Percentiles rank a stretch among this genome's conserved stretches.
Evolutionary conservation across 2,888 invertebrate genomes (phyloP).

Genomic region (Ophion slaviceki): DNA sequence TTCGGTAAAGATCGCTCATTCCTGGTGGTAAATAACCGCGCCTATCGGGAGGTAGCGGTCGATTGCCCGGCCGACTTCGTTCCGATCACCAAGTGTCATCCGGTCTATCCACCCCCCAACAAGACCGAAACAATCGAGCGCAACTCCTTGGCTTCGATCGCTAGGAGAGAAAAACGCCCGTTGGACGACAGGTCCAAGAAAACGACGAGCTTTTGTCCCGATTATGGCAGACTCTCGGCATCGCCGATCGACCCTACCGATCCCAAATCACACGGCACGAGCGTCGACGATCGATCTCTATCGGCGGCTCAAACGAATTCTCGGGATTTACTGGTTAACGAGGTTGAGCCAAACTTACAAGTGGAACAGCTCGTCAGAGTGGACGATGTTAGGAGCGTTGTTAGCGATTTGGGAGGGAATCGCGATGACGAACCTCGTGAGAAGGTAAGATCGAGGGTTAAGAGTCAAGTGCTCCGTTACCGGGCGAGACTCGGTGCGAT

Average conservation of each 20-base stretch:
- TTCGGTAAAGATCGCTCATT: conserved; percentile 71
- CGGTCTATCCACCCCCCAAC: conserved; percentile 81
- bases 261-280: conserved; percentile 25
- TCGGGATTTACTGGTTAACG: conserved; percentile 4
- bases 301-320: conserved; percentile 34
- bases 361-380: conserved; percentile 32
- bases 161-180: conserved; percentile 54
- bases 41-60: conserved; percentile 81
- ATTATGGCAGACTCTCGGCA: conserved; percentile 30
- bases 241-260: conserved; percentile 28
- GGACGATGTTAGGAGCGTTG: conserved; percentile 56
- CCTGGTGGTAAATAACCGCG: conserved; percentile 75
- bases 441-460: conserved; percentile 82
- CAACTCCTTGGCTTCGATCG: conserved; percentile 24
- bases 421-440: conserved; percentile 67
- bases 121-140: conserved; percentile 64
- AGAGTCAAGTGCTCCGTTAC: conserved; percentile 74
- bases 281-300: not conserved
- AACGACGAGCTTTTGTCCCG: conserved; percentile 9
- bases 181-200: conserved; percentile 12
- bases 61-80: conserved; percentile 82
- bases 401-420: conserved; percentile 57
- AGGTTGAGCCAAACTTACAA: conserved; percentile 11
- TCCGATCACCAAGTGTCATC: conserved; percentile 80
- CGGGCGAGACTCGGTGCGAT: conserved; percentile 44